phyloP scores from a whole-genome alignment of 2,888 invertebrate genomes.

The Tachina grossa region DNA sequence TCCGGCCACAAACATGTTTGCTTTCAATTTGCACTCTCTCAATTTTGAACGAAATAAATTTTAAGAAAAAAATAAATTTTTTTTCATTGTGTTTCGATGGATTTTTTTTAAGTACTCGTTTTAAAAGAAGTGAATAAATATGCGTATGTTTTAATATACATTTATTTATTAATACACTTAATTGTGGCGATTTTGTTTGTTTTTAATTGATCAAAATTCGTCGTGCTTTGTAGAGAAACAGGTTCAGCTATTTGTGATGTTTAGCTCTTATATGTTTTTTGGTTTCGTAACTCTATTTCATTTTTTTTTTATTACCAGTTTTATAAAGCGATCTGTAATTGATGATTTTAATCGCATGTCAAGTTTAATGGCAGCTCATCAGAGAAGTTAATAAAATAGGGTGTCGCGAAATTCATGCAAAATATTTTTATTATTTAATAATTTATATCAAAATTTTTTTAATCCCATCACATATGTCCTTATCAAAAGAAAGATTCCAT shows the following conservation, averaged over 20 bases:
- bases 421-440: too few species aligned
- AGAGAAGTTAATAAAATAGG: neutral
- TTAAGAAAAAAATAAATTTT: too few species aligned
- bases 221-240: neutral
- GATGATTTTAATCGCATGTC: conserved; percentile 1
- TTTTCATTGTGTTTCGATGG: too few species aligned
- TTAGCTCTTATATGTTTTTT: neutral
- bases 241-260: neutral
- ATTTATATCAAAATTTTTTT: too few species aligned
- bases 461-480: too few species aligned
- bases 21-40: too few species aligned
- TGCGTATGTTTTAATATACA: neutral
- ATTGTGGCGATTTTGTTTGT: neutral
- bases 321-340: conserved; percentile 1
- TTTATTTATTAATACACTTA: neutral
- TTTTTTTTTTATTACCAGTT: neutral
- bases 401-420: neutral
- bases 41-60: too few species aligned
- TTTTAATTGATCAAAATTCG: conserved; percentile 22
- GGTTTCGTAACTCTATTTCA: neutral
- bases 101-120: too few species aligned
- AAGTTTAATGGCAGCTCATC: conserved; percentile 10
- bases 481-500: too few species aligned
- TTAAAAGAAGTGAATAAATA: too few species aligned
- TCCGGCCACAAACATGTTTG: too few species aligned